Conservation (phyloP, 2,888 invertebrate genomes). For the Synanthedon formicaeformis region DNA sequence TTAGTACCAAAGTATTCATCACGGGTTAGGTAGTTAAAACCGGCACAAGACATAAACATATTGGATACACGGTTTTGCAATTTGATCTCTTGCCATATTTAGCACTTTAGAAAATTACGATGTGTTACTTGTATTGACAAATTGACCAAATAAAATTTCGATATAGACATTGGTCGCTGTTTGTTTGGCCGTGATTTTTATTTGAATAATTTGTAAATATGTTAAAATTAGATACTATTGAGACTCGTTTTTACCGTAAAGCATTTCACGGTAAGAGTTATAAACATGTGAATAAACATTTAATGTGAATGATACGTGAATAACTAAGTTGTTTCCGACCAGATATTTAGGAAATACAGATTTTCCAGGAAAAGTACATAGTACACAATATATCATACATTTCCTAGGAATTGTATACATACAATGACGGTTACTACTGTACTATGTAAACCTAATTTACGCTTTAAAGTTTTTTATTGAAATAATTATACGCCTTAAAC, state of each 20-base stretch:
- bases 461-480: too few species aligned
- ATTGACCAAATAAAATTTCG: slow-evolving; percentile 4
- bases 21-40: slow-evolving; percentile 15
- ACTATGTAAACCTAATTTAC: too few species aligned
- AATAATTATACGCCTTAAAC: too few species aligned
- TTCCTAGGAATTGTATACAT: too few species aligned
- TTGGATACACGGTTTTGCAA: slow-evolving; percentile 41
- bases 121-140: slow-evolving; percentile 8
- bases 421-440: too few species aligned
- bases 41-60: slow-evolving; percentile 29
- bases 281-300: not conserved
- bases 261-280: too few species aligned
- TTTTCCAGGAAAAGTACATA: too few species aligned
- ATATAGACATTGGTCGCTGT: slow-evolving; percentile 1
- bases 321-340: too few species aligned
- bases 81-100: slow-evolving; percentile 22
- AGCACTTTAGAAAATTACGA: slow-evolving; percentile 8
- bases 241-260: too few species aligned
- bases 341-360: too few species aligned
- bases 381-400: too few species aligned
- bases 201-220: not conserved
- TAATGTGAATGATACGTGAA: not conserved
- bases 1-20: slow-evolving; percentile 13
- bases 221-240: not conserved
- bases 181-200: not conserved